Evolutionary conservation across 2,797 vertebrate species (phyloP).

Genomic region (Malacoraja senta): DNA sequence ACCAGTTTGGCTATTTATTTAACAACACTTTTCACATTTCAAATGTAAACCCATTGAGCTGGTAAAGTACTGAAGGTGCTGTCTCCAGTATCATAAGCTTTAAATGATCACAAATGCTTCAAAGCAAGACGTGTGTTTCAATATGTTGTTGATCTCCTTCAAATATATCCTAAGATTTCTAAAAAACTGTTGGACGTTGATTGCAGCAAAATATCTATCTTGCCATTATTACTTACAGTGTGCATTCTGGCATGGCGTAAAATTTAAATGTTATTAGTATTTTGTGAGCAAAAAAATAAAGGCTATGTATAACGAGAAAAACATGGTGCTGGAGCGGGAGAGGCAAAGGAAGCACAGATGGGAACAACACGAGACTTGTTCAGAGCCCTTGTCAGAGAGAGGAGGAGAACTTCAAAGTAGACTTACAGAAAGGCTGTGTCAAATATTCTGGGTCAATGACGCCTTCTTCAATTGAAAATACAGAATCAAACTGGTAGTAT

Average conservation of each 20-base stretch:
- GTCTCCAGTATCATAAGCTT: background rate
- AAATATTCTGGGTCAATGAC: background rate
- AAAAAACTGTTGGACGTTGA: background rate
- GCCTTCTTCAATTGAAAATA: background rate
- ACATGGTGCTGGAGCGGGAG: too few relatives aligned
- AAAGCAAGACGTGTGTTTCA: background rate
- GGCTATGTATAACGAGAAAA: too few relatives aligned
- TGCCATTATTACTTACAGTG: background rate
- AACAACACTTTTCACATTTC: background rate
- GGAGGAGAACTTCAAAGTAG: too few relatives aligned
- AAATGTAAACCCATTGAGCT: background rate
- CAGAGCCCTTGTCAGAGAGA: too few relatives aligned
- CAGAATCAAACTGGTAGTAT: background rate
- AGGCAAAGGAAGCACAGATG: too few relatives aligned
- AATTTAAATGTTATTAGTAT: background rate
- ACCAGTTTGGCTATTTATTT: too few relatives aligned
- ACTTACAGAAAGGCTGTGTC: too few relatives aligned
- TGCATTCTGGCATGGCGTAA: background rate
- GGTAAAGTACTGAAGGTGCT: background rate
- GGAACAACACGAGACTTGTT: too few relatives aligned
- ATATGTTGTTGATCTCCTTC: background rate
- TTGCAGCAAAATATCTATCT: background rate
- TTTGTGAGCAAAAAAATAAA: background rate
- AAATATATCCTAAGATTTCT: background rate
- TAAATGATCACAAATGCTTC: background rate